Percentiles rank a stretch among this genome's conserved stretches.
Conservation (phyloP, 2,113 vertebrate species). For the Girardinichthys multiradiatus region DNA sequence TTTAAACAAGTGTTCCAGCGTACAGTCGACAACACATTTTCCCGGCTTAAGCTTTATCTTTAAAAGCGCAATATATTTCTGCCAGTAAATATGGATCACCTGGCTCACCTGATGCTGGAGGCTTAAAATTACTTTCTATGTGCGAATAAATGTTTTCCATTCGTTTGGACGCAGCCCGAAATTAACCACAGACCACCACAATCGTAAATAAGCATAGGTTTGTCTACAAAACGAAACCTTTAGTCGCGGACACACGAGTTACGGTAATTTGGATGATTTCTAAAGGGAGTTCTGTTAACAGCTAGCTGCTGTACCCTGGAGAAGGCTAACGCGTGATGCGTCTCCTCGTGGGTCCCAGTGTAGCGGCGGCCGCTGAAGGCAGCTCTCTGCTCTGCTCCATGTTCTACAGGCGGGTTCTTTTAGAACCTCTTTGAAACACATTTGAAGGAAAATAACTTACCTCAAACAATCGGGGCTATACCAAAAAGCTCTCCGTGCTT, state of each 20-base stretch:
- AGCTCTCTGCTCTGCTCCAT: too few relatives aligned
- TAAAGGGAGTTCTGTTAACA: not conserved
- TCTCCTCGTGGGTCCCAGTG: constrained; percentile 24
- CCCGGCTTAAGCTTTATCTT: not conserved
- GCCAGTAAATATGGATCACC: not conserved
- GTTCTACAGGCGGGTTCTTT: not conserved
- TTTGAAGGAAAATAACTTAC: not conserved
- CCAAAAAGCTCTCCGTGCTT: not conserved
- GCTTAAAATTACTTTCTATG: not conserved
- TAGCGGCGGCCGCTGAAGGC: not conserved
- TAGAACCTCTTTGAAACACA: not conserved
- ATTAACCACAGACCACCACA: not conserved
- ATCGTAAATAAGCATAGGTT: fast-evolving
- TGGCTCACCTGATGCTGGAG: not conserved
- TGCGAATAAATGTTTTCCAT: fast-evolving
- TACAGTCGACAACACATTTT: fast-evolving
- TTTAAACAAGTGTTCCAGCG: not conserved
- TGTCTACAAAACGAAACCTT: fast-evolving
- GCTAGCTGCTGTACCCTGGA: not conserved
- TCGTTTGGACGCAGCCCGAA: not conserved
- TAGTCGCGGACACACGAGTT: too few relatives aligned
- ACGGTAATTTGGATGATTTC: not conserved
- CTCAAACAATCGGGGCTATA: constrained; percentile 5
- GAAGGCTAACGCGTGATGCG: constrained; percentile 27
- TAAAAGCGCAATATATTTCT: too few relatives aligned